Evolutionary conservation across 1,140 invertebrate species (phyloP).

Genomic region (Triops cancriformis): DNA sequence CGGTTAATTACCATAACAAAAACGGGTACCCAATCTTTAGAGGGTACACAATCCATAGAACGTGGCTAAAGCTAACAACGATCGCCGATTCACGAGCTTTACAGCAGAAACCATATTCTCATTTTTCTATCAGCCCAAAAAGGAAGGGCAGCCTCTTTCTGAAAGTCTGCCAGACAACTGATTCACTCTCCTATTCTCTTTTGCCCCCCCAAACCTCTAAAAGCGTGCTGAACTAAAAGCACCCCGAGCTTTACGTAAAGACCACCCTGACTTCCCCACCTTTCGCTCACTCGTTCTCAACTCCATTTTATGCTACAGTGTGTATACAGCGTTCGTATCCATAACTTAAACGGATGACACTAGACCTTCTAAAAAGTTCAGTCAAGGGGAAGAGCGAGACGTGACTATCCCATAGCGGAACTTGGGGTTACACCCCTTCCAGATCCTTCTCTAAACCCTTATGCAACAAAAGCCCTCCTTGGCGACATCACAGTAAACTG

Average conservation of each 20-base stretch:
- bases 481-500: no score
- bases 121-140: neutral
- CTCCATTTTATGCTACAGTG: neutral
- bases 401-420: neutral
- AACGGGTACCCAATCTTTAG: neutral
- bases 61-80: slow-evolving; percentile 5
- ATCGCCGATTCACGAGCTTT: neutral
- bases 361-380: neutral
- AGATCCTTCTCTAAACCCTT: no score
- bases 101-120: neutral
- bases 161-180: neutral
- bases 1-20: slow-evolving; percentile 1
- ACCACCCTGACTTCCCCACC: neutral
- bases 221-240: slow-evolving; percentile 5
- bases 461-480: no score
- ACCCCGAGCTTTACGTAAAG: neutral
- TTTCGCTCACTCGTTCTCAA: no score
- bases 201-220: neutral
- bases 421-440: neutral
- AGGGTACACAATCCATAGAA: neutral
- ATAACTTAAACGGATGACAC: slow-evolving; percentile 1
- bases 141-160: neutral
- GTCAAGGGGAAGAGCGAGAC: neutral
- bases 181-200: slow-evolving; percentile 2
- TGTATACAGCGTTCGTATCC: neutral